Evolutionary conservation across 2,113 vertebrate genomes (phyloP), one percentile per base, ranked within the genome.

Genomic region (Aspiorhynchus laticeps): DNA sequence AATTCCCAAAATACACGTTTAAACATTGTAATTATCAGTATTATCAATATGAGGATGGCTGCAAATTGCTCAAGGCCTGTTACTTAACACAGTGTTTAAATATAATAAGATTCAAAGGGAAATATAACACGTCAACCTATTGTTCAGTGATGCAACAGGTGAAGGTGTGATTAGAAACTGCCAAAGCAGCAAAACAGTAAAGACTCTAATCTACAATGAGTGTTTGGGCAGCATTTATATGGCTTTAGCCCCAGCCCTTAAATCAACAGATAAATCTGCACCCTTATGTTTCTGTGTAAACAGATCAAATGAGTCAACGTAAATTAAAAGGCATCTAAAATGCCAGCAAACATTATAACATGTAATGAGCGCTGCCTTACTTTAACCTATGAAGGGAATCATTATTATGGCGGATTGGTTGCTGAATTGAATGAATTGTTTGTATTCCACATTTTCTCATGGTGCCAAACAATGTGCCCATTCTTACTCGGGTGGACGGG

Each of bases 401-500:
- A 74, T 84, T 84, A 83, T 26, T 7, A 15, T 28, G 36, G 41
- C 3, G 19, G 82, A 73, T 36, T 17, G 46, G 17, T 15, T 36
- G 15, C 15, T 24, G 65, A 83, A 41, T 10, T 51, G 51, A 84
- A 84, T 59, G 48, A 74, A 75, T 71, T 73, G 82, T 84, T 84
- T 56, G 43, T 73, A 36, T 53, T 71, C n/a, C 28, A 48, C 63
- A 48, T 46, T 63, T 69, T n/a, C 12, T 86, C 15, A 41, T 82
- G 41, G 14, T 9, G 24, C 24, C 31, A 17, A 71, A 80, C 43
- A 82, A 74, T 43, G 43, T 48, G 76, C 28, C 17, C 7, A 63
- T 74, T 86, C 98, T 97, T 94, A 99, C 98, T 99, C 98, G 2
- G 96, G 95, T 0, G 97, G 97, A 69, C 98, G 94, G 0, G 96